A percentile compares a stretch with the other conserved stretches of the same genome.
Evolutionary conservation across 2,113 vertebrate genomes (phyloP).

Genomic region (Laterallus jamaicensis): DNA sequence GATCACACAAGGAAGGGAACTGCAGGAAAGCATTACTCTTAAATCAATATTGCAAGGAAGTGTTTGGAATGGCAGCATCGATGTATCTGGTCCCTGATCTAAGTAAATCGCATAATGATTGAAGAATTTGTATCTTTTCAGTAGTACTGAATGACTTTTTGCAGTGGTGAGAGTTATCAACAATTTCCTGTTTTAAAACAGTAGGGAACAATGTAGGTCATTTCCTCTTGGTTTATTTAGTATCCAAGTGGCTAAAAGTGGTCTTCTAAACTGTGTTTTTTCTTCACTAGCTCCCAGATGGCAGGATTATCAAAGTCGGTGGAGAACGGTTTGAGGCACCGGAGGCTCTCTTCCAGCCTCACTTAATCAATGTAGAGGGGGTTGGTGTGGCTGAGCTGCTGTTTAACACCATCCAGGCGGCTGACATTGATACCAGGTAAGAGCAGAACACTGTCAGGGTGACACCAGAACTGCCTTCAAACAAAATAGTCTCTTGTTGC

Average conservation of each 20-base stretch:
- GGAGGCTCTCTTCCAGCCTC: constrained; percentile 97
- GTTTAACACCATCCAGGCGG: constrained; percentile 98
- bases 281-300: constrained; percentile 90
- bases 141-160: background rate
- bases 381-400: constrained; percentile 97
- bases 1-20: background rate
- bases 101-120: background rate
- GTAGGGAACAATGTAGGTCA: background rate
- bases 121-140: background rate
- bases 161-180: background rate
- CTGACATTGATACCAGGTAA: constrained; percentile 98
- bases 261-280: background rate
- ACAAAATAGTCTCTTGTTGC: background rate
- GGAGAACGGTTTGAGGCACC: constrained; percentile 98
- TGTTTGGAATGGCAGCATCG: background rate
- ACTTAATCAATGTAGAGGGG: constrained; percentile 98
- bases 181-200: constrained; percentile 20
- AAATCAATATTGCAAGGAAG: background rate
- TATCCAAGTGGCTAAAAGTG: background rate
- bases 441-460: background rate
- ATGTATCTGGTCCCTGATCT: background rate
- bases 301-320: constrained; percentile 97
- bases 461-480: background rate
- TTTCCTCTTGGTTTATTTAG: background rate
- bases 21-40: background rate